Conservation (phyloP, 2,113 vertebrate species). For the Erpornis zantholeuca region DNA sequence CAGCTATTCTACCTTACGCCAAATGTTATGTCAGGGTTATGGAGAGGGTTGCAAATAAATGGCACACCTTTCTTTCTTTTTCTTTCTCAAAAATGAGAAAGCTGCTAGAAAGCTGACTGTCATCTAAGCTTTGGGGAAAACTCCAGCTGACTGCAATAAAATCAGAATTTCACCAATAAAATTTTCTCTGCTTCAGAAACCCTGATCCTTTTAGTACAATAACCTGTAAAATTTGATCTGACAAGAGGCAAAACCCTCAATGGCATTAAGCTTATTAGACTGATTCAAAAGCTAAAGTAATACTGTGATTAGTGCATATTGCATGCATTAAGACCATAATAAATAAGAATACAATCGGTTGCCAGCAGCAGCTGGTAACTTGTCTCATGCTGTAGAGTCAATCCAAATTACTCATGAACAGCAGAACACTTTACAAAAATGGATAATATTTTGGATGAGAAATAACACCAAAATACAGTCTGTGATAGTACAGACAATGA, state of each 20-base stretch:
- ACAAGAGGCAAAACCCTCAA: neutral
- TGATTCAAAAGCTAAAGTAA: slow-evolving; percentile 16
- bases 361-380: slow-evolving; percentile 10
- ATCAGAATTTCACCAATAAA: neutral
- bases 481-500: neutral
- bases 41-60: neutral
- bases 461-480: neutral
- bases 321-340: neutral
- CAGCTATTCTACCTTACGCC: neutral
- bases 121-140: neutral
- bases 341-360: neutral
- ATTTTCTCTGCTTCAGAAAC: neutral
- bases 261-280: neutral
- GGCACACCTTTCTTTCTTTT: neutral
- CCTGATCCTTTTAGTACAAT: neutral
- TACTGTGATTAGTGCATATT: neutral
- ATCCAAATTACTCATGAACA: neutral
- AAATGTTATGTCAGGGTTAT: neutral
- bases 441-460: neutral
- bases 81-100: neutral
- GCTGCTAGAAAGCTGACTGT: neutral
- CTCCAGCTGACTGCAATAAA: neutral
- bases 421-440: neutral
- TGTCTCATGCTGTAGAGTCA: neutral
- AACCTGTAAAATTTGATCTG: slow-evolving; percentile 5